These are phyloP conservation scores for Cephus cinctus DNA, from an alignment of 1,140 invertebrate species.

Conservation along the genomic window DNA sequence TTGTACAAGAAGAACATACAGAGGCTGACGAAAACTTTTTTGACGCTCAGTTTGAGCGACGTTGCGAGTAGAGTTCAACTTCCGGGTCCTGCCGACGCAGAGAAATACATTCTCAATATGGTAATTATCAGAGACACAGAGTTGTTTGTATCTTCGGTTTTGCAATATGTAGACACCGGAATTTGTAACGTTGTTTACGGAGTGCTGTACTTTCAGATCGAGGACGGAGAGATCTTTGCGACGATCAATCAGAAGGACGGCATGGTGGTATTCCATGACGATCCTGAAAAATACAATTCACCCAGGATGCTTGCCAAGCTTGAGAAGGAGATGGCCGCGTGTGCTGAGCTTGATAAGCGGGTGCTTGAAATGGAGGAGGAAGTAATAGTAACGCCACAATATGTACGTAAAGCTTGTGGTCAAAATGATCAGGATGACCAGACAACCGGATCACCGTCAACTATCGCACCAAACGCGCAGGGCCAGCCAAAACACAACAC, in stretches of 20 bases:
- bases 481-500: conserved; percentile 49
- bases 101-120: conserved; percentile 95
- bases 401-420: conserved; percentile 71
- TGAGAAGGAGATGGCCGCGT: conserved; percentile 85
- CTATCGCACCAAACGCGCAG: conserved; percentile 54
- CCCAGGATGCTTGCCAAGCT: conserved; percentile 81
- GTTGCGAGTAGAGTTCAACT: conserved; percentile 90
- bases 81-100: conserved; percentile 80
- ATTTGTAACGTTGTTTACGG: not conserved
- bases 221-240: conserved; percentile 95
- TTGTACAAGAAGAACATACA: conserved; percentile 97
- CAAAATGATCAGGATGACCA: conserved; percentile 64
- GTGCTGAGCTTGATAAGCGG: conserved; percentile 83
- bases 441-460: conserved; percentile 55
- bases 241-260: conserved; percentile 97
- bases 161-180: not conserved
- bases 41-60: conserved; percentile 91
- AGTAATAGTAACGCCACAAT: conserved; percentile 87
- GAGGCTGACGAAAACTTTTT: conserved; percentile 94
- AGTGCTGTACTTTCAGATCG: conserved; percentile 69
- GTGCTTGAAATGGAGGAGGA: conserved; percentile 92
- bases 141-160: conserved; percentile 2
- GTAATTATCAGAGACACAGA: conserved; percentile 56
- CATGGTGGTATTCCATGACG: conserved; percentile 96
- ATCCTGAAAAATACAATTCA: conserved; percentile 93